These are phyloP conservation scores for Dinoponera quadriceps DNA, from an alignment of 1,140 invertebrate genomes.

Conservation along the genomic window DNA sequence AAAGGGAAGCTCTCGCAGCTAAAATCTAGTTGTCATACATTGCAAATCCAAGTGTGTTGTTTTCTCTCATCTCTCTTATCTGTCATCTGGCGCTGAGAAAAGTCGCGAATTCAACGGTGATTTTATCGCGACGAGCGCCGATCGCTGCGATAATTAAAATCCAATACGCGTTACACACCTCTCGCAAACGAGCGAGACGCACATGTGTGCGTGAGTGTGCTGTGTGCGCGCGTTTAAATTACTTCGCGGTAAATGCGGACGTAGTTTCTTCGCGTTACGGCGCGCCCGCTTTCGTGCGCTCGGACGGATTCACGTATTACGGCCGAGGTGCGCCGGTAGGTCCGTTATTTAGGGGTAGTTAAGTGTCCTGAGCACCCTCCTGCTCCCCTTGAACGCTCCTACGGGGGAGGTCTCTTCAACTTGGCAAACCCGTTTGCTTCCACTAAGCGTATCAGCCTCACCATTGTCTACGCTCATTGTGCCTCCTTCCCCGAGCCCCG, in stretches of 20 bases:
- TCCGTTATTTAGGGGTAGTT: slow-evolving; percentile 70
- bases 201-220: no score
- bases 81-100: no score
- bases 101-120: background rate
- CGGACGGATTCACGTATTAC: slow-evolving; percentile 57
- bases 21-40: no score
- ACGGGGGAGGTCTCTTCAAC: slow-evolving; percentile 46
- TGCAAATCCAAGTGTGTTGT: no score
- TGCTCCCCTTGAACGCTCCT: slow-evolving; percentile 39
- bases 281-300: slow-evolving; percentile 33
- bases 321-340: slow-evolving; percentile 17
- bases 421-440: slow-evolving; percentile 70
- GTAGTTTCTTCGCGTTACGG: slow-evolving; percentile 68
- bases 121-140: background rate
- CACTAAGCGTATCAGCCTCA: slow-evolving; percentile 66
- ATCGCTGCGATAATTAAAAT: background rate
- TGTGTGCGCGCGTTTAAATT: slow-evolving; percentile 67
- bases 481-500: background rate
- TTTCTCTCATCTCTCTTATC: no score
- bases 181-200: no score
- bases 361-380: slow-evolving; percentile 52
- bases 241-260: slow-evolving; percentile 51
- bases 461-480: slow-evolving; percentile 71
- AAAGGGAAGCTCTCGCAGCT: no score
- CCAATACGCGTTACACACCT: background rate